These are phyloP conservation scores for Gasteruption jaculator DNA, from an alignment of 2,888 invertebrate genomes.

Conservation along the genomic window DNA sequence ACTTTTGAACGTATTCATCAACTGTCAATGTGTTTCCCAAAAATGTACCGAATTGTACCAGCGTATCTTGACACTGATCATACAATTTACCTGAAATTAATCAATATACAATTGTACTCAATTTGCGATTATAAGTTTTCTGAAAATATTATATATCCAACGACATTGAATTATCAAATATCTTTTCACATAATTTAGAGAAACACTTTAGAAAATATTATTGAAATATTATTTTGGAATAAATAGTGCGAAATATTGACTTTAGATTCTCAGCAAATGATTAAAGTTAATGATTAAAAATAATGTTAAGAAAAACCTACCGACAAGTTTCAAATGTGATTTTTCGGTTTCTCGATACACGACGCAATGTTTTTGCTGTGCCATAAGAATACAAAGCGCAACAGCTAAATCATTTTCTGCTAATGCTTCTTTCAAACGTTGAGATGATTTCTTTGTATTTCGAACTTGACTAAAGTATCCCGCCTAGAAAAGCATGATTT, in stretches of 20 bases:
- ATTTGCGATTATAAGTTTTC: neutral
- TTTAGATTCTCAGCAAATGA: constrained; percentile 4
- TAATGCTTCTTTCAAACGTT: constrained; percentile 90
- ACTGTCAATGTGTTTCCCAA: constrained; percentile 88
- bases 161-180: too few species aligned
- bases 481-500: constrained; percentile 60
- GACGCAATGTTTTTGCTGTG: constrained; percentile 95
- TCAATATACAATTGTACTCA: too few species aligned
- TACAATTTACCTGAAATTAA: constrained; percentile 60
- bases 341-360: constrained; percentile 79
- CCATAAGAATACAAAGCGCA: constrained; percentile 88
- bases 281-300: constrained; percentile 9
- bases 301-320: constrained; percentile 37
- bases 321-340: constrained; percentile 84
- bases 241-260: too few species aligned
- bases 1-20: constrained; percentile 86
- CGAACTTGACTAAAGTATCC: constrained; percentile 96
- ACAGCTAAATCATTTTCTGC: constrained; percentile 91
- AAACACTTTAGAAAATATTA: neutral
- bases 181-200: too few species aligned
- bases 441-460: constrained; percentile 93
- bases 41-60: constrained; percentile 97
- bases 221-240: too few species aligned
- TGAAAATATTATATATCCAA: constrained; percentile 5
- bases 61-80: constrained; percentile 94